Evolutionary conservation across 2,888 invertebrate genomes (phyloP).

Genomic region (Thereva nobilitata): DNA sequence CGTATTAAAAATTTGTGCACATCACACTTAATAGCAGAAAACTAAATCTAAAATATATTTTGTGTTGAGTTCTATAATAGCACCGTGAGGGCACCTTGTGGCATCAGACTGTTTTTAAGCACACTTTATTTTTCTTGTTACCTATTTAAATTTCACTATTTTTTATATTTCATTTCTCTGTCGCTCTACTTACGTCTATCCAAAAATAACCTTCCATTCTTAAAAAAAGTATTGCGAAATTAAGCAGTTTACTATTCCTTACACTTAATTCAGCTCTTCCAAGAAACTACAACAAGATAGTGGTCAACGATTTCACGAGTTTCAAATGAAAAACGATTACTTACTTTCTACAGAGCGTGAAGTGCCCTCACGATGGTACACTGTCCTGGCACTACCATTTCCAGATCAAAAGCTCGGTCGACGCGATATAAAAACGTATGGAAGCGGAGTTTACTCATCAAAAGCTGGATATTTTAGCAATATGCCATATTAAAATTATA

Average conservation of each 20-base stretch:
- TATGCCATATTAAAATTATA: slow-evolving; percentile 47
- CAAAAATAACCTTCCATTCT: background rate
- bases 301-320: slow-evolving; percentile 16
- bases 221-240: slow-evolving; percentile 2
- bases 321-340: slow-evolving; percentile 21
- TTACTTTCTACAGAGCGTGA: slow-evolving; percentile 27
- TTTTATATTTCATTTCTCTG: slow-evolving; percentile 8
- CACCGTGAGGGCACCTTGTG: slow-evolving; percentile 28
- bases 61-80: background rate
- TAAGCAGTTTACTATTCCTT: slow-evolving; percentile 13
- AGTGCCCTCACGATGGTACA: slow-evolving; percentile 81
- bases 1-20: background rate
- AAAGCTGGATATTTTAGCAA: slow-evolving; percentile 91
- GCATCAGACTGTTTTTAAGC: background rate
- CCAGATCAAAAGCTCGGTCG: slow-evolving; percentile 91
- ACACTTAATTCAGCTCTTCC: slow-evolving; percentile 25
- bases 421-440: slow-evolving; percentile 69
- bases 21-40: background rate
- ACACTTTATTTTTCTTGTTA: slow-evolving; percentile 9
- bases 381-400: slow-evolving; percentile 87
- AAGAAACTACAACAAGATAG: slow-evolving; percentile 24
- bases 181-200: slow-evolving; percentile 5
- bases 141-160: slow-evolving; percentile 1
- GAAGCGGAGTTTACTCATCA: slow-evolving; percentile 64
- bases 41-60: background rate